Conservation (phyloP, 2,113 vertebrate species). For the Malurus elegans region DNA sequence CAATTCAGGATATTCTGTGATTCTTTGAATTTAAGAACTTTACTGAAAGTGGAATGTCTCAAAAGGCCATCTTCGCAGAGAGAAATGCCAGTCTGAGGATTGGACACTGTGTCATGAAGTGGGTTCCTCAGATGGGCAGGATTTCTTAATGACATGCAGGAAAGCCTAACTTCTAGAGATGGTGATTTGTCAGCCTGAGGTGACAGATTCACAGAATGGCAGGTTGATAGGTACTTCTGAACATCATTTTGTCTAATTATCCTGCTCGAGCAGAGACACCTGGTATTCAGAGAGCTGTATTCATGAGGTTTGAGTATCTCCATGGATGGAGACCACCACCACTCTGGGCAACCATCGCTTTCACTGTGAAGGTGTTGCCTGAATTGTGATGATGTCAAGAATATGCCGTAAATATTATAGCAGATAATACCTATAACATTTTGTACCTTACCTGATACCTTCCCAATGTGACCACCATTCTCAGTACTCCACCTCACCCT, state of each 20-base stretch:
- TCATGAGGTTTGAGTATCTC: neutral
- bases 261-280: neutral
- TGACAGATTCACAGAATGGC: neutral
- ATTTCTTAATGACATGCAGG: neutral
- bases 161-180: neutral
- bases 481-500: neutral
- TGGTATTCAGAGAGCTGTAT: neutral
- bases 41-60: neutral
- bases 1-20: neutral
- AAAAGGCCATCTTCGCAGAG: neutral
- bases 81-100: neutral
- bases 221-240: neutral
- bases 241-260: neutral
- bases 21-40: neutral
- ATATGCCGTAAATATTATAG: neutral
- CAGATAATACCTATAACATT: neutral
- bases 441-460: neutral
- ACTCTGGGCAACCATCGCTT: neutral
- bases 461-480: neutral
- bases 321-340: neutral
- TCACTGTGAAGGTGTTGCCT: neutral
- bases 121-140: fast-evolving
- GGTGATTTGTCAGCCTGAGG: neutral
- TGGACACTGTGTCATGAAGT: neutral
- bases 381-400: neutral